These are phyloP conservation scores for Tanytarsus gracilentus DNA, from an alignment of 2,888 invertebrate species.

Conservation along the genomic window DNA sequence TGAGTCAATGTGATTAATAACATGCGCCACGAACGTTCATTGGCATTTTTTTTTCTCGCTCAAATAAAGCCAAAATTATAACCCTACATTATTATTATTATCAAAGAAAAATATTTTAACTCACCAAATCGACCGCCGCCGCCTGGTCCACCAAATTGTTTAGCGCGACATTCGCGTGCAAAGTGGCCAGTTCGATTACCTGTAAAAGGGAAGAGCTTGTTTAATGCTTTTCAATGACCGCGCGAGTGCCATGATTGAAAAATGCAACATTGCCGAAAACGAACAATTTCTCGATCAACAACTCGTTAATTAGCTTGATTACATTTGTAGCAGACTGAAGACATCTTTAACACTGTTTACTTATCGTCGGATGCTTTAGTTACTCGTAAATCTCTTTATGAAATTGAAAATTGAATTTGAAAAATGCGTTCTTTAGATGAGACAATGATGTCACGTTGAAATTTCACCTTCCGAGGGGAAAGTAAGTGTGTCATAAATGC, in stretches of 20 bases:
- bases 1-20: too few species aligned
- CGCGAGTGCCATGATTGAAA: background rate
- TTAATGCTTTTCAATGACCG: background rate
- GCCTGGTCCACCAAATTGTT: conserved; percentile 9
- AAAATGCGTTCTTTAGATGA: too few species aligned
- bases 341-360: background rate
- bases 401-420: background rate
- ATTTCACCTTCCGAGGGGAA: too few species aligned
- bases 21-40: too few species aligned
- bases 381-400: background rate
- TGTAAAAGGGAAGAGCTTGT: background rate
- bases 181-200: conserved; percentile 23
- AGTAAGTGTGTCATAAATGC: too few species aligned
- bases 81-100: too few species aligned
- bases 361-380: background rate
- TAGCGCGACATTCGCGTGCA: conserved; percentile 16
- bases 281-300: background rate
- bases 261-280: background rate
- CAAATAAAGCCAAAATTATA: too few species aligned
- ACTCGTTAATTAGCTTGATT: background rate
- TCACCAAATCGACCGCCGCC: conserved; percentile 7
- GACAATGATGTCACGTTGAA: too few species aligned
- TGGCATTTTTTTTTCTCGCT: too few species aligned
- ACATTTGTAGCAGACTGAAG: conserved; percentile 28
- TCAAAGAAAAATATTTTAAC: background rate